phyloP scores from a whole-genome alignment of 2,113 vertebrate species.

The Dromas ardeola region DNA sequence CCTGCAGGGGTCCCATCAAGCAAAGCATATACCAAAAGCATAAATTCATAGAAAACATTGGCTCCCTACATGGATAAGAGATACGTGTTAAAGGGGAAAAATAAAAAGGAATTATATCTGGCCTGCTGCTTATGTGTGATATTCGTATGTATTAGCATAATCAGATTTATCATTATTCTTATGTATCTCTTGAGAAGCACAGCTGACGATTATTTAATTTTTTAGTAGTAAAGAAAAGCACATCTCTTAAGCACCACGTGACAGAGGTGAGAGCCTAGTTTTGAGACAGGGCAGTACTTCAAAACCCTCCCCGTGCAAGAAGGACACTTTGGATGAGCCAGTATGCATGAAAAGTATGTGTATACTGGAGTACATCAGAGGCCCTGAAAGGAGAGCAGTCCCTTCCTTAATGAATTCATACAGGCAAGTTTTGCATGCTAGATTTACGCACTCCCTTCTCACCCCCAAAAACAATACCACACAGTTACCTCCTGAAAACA shows the following conservation, averaged over 20 bases:
- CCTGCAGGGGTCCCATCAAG: background rate
- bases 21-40: background rate
- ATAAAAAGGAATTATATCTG: background rate
- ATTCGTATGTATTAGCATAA: constrained; percentile 23
- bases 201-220: background rate
- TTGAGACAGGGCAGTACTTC: background rate
- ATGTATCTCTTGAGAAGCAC: background rate
- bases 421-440: background rate
- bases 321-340: background rate
- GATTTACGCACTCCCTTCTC: background rate
- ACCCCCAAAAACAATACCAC: background rate
- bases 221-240: background rate
- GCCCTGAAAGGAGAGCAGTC: background rate
- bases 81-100: background rate
- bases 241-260: background rate
- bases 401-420: background rate
- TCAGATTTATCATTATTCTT: background rate
- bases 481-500: background rate
- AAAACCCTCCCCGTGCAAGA: background rate
- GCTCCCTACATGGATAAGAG: background rate
- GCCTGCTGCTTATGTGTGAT: background rate
- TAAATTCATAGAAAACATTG: constrained; percentile 1
- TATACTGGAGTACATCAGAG: background rate
- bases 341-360: background rate
- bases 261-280: background rate